A percentile compares a stretch with the other conserved stretches of the same genome.
Evolutionary conservation across 2,888 invertebrate genomes (phyloP).

Genomic region (Fragum whitleyi): DNA sequence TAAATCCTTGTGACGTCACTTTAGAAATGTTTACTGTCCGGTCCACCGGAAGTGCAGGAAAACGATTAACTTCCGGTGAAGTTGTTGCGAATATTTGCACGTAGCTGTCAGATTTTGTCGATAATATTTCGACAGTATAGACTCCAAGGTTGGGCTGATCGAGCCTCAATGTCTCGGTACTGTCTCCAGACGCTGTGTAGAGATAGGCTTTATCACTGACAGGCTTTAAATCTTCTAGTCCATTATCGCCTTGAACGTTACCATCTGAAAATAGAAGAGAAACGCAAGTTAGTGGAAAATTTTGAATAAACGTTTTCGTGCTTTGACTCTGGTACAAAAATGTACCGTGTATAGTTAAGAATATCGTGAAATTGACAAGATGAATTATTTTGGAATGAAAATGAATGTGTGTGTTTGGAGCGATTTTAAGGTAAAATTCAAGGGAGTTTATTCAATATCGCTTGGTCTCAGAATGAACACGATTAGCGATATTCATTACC

Average conservation of each 20-base stretch:
- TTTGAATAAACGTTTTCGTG: too few species aligned
- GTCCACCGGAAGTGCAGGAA: constrained; percentile 65
- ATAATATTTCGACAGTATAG: constrained; percentile 76
- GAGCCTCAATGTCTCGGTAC: constrained; percentile 64
- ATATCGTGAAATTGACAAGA: too few species aligned
- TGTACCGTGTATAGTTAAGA: too few species aligned
- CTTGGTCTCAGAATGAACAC: too few species aligned
- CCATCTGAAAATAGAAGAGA: constrained; percentile 50
- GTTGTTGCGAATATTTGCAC: constrained; percentile 78
- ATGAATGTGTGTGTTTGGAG: too few species aligned
- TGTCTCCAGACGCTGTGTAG: constrained; percentile 71
- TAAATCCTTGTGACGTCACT: constrained; percentile 56
- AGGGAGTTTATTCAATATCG: too few species aligned
- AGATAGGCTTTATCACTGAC: constrained; percentile 63
- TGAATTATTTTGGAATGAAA: too few species aligned
- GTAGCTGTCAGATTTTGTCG: constrained; percentile 76
- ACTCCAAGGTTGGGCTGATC: constrained; percentile 68
- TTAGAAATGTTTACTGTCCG: constrained; percentile 45
- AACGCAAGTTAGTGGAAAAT: background rate
- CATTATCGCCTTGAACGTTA: constrained; percentile 44
- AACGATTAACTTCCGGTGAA: constrained; percentile 68
- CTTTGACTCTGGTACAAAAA: too few species aligned
- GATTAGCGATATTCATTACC: too few species aligned
- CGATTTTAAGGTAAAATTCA: too few species aligned
- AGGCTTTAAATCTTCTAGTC: constrained; percentile 49